Conservation (phyloP, 2,888 invertebrate genomes). For the Brachyopa scutellaris region DNA sequence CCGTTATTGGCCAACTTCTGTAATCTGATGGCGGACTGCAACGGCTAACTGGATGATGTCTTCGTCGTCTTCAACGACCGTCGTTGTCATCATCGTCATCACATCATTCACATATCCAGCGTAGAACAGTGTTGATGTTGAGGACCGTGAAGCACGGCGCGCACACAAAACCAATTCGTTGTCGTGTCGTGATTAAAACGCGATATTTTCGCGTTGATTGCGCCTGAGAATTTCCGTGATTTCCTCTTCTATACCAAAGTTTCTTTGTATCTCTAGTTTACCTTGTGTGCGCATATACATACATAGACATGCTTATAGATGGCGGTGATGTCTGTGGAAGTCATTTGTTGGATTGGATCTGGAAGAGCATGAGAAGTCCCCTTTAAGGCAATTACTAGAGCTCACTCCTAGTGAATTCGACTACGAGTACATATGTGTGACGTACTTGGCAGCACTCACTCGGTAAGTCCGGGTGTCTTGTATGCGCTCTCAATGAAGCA, state of each 20-base stretch:
- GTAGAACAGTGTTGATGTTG: too few relatives aligned
- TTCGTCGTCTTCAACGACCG: constrained; percentile 61
- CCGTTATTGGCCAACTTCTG: constrained; percentile 64
- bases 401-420: not conserved
- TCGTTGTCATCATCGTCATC: constrained; percentile 50
- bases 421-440: constrained; percentile 23
- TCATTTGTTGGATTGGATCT: constrained; percentile 51
- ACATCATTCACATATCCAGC: not conserved
- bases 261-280: constrained; percentile 53
- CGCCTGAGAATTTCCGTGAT: constrained; percentile 69
- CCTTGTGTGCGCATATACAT: constrained; percentile 13
- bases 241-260: constrained; percentile 36
- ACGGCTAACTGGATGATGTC: constrained; percentile 68
- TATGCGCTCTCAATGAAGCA: constrained; percentile 62
- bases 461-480: constrained; percentile 12
- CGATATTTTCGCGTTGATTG: constrained; percentile 71
- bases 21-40: constrained; percentile 22
- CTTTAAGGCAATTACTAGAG: constrained; percentile 32
- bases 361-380: not conserved
- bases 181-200: constrained; percentile 72
- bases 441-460: constrained; percentile 11
- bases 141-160: constrained; percentile 35
- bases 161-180: constrained; percentile 58
- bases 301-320: constrained; percentile 27
- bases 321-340: constrained; percentile 44